These are phyloP conservation scores for Cyclargus thomasi DNA, from an alignment of 1,140 invertebrate species.

Conservation along the genomic window DNA sequence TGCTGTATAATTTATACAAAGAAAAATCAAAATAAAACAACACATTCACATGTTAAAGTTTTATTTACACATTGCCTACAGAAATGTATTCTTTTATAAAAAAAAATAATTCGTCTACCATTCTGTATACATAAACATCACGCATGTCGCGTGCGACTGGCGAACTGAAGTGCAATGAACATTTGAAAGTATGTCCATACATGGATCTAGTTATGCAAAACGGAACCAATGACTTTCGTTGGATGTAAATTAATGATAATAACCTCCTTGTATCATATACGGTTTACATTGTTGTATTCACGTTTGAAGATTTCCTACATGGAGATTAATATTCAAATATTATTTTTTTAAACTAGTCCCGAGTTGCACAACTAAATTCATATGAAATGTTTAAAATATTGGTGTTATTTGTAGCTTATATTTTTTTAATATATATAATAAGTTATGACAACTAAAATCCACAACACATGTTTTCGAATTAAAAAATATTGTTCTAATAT, in stretches of 20 bases:
- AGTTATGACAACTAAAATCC: not conserved
- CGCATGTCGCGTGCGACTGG: slow-evolving; percentile 9
- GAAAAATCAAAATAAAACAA: slow-evolving; percentile 32
- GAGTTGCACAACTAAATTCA: not conserved
- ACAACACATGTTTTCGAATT: not conserved
- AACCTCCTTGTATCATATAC: not conserved
- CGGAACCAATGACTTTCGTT: slow-evolving; percentile 2
- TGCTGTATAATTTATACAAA: not conserved
- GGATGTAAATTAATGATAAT: not conserved
- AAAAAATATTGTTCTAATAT: not conserved
- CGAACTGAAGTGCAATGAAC: not conserved
- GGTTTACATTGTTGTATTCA: not conserved
- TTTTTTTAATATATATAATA: not conserved
- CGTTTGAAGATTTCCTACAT: not conserved
- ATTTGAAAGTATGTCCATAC: slow-evolving; percentile 7
- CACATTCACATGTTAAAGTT: slow-evolving; percentile 40
- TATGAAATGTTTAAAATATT: not conserved
- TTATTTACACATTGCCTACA: slow-evolving; percentile 48
- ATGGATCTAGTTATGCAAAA: slow-evolving; percentile 9
- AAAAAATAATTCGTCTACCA: slow-evolving; percentile 18
- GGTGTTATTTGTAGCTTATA: not conserved
- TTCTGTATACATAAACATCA: slow-evolving; percentile 13
- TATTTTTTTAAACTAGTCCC: not conserved
- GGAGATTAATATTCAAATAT: too few species aligned
- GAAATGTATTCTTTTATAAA: slow-evolving; percentile 25